Base-by-base conservation (phyloP, 37 sponge, comb jelly and placozoan genomes). In the Ephydatia muelleri region DNA sequence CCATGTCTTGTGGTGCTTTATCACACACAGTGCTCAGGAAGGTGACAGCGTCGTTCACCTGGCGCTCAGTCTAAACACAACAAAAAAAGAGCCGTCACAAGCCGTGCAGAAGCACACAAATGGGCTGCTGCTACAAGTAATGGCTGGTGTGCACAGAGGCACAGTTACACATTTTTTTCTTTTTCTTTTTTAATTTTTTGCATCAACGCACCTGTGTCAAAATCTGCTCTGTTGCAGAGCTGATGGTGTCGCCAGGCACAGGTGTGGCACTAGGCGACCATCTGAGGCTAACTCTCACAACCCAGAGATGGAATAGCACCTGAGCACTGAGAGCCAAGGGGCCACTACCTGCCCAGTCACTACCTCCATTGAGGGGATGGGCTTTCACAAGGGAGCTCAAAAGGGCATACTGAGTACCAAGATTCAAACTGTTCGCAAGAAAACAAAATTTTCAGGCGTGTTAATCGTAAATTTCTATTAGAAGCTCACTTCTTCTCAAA, bases 351-450 rank as follows among this genome's bases (percentile, higher is more conserved):
- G 16, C 36, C 65, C 80, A 65, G 33, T 38, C 25, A 13, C 72
- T 71, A 33, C 72, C 72, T 26, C 72, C 72, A n/a, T 3, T 65
- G 65, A 79, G 64, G 3, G 86, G 79, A 43, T 65, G 80, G 14
- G 67, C 43, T 12, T 74, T 72, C 5, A n/a, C 31, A 33, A 92
- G 90, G 28, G 38, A 80, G 5, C n/a, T 38, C n/a, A 88, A 32
- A 11, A 92, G 83, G 31, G 81, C 78, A 36, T 74, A 88, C 73
- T 78, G 80, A 19, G 85, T 86, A 37, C 80, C 85, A 36, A 75
- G 75, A 21, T 82, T 75, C 38, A 92, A 75, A 8, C 93, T 92
- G 70, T 30, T 77, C 22, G 19, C 25, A 12, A 29, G 67, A 38
- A 6, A 31, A 64, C 38, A 25, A 11, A n/a, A 30, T 73, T 22